Percentiles rank a stretch among this genome's conserved stretches.
Conservation (phyloP, 2,888 invertebrate species). For the Trichopoda pennipes region DNA sequence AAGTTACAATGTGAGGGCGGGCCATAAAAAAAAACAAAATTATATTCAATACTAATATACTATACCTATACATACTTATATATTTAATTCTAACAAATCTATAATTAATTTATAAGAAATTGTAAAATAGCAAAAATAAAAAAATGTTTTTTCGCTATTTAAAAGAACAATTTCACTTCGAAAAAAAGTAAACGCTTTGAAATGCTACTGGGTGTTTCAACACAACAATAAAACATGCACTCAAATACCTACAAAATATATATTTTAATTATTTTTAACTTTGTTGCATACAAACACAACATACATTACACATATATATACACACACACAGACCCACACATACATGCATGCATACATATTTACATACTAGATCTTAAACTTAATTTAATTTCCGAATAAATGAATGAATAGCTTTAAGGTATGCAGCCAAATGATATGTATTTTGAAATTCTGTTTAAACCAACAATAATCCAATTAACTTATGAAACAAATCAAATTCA, state of each 20-base stretch:
- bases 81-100: conserved; percentile 18
- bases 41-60: too few relatives aligned
- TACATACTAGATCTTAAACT: conserved; percentile 43
- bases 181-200: conserved; percentile 22
- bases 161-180: conserved; percentile 2
- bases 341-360: too few relatives aligned
- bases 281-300: conserved; percentile 16
- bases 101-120: conserved; percentile 30
- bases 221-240: neutral
- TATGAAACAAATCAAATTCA: conserved; percentile 6
- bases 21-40: conserved; percentile 36
- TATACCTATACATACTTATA: too few relatives aligned
- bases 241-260: conserved; percentile 2
- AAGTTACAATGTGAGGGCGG: conserved; percentile 7
- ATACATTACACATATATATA: neutral
- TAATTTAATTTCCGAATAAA: conserved; percentile 57
- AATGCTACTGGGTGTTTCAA: conserved; percentile 6
- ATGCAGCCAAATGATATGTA: conserved; percentile 43
- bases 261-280: conserved; percentile 37
- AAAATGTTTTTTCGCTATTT: conserved; percentile 18
- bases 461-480: conserved; percentile 37
- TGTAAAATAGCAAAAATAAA: conserved; percentile 23
- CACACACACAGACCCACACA: too few relatives aligned
- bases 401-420: conserved; percentile 66
- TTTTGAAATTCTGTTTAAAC: conserved; percentile 23